Conservation (phyloP, 2,113 vertebrate genomes). For the Montifringilla adamsi region DNA sequence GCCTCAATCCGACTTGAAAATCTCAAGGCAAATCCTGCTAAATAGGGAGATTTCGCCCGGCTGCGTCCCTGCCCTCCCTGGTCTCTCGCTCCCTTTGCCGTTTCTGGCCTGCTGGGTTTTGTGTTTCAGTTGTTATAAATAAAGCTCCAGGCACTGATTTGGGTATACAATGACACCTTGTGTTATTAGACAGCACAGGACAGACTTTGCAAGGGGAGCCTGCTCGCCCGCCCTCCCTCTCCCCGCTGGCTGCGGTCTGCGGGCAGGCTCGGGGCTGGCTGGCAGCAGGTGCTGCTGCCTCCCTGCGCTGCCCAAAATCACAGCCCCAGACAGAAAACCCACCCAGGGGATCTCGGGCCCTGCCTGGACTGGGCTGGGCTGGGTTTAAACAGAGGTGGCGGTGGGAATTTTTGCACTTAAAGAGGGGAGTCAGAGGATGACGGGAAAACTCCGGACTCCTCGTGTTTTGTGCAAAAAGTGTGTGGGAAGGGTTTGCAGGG, state of each 20-base stretch:
- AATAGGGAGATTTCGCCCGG: background rate
- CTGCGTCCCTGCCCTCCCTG: background rate
- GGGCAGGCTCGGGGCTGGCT: background rate
- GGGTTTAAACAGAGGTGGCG: background rate
- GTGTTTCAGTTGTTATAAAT: slow-evolving; percentile 69
- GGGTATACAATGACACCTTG: slow-evolving; percentile 70
- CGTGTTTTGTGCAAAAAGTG: background rate
- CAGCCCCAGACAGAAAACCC: background rate
- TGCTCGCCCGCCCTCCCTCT: background rate
- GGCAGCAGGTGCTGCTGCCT: slow-evolving; percentile 42
- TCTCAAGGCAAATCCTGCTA: slow-evolving; percentile 31
- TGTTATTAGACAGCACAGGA: slow-evolving; percentile 66
- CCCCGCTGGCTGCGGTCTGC: background rate
- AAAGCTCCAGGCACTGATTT: slow-evolving; percentile 71
- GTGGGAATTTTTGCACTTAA: background rate
- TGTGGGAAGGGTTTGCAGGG: background rate
- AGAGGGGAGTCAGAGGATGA: background rate
- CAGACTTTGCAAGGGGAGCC: slow-evolving; percentile 42
- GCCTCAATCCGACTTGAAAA: background rate
- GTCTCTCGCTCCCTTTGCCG: background rate
- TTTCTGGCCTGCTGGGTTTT: slow-evolving; percentile 57
- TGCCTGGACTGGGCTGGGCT: background rate
- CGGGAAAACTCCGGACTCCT: background rate
- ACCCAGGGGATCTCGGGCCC: background rate
- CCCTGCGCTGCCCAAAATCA: background rate